Conservation (phyloP, 2,797 vertebrate species). For the Cossypha niveicapilla region DNA sequence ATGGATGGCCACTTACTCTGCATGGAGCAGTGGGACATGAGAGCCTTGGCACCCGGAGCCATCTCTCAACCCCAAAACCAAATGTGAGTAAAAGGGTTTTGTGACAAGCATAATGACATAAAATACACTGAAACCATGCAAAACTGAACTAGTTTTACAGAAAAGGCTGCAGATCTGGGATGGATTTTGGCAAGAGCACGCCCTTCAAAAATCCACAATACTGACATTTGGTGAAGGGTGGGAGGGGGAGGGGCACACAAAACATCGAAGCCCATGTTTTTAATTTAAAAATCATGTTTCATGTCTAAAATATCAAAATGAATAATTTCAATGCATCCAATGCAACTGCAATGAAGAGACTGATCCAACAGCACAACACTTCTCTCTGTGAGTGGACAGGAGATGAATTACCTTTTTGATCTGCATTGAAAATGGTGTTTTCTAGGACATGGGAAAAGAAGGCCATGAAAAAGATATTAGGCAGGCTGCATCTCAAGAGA, state of each 20-base stretch:
- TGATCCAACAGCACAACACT: not conserved
- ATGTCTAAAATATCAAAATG: not conserved
- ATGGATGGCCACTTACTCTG: not conserved
- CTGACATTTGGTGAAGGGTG: not conserved
- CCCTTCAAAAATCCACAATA: not conserved
- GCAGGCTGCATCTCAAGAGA: not conserved
- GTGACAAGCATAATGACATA: not conserved
- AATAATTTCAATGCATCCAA: not conserved
- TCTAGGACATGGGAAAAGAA: not conserved
- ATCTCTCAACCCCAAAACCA: not conserved
- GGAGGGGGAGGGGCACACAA: not conserved
- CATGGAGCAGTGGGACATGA: fast-evolving
- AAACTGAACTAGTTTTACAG: not conserved
- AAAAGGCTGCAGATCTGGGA: not conserved
- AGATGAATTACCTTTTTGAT: not conserved
- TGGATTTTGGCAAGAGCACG: not conserved
- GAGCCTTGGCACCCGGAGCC: not conserved
- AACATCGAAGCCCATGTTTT: not conserved
- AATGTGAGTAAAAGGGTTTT: not conserved
- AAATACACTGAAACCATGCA: not conserved
- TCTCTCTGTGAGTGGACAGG: fast-evolving
- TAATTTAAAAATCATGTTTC: not conserved
- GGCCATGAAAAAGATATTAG: not conserved
- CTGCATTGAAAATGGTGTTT: not conserved
- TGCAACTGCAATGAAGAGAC: not conserved